Base-by-base conservation (phyloP, 2,797 vertebrate species). In the Benthosema pterotum region DNA sequence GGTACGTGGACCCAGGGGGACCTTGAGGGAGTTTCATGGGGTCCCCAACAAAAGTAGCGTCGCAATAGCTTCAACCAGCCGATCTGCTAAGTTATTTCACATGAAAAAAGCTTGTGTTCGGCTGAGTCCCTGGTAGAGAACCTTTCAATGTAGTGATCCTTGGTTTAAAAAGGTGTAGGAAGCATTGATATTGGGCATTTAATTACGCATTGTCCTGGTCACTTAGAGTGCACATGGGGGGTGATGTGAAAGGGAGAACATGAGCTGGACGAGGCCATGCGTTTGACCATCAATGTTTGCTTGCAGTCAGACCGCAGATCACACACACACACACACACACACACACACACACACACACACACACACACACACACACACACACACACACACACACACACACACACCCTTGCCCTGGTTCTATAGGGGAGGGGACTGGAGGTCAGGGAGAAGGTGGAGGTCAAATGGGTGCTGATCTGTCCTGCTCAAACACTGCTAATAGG, bases 401-500 rank as follows among this genome's bases (percentile, higher is more conserved):
- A 79, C 78, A 78, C 58, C 80, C 72, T 75, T 60, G 69, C 82
- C 85, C n/a, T n/a, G n/a, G n/a, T n/a, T n/a, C n/a, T n/a, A n/a
- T 86, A 6, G 25, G 85, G 78, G 92, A 91, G 60, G 72, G 66
- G 68, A 75, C 69, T 91, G 28, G 91, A 93, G 93, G 92, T 93
- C 92, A 92, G 89, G 85, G 90, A 92, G 91, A 93, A 93, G 92
- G 92, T 92, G 87, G 93, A 92, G 92, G 92, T 92, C 91, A 93
- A 91, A 92, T 91, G 87, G 87, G 83, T 80, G 74, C 74, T 82
- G 83, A 88, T 88, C 88, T 75, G 88, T 84, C 78, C 71, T 72
- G 52, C 68, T 80, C 81, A 86, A 82, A 86, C 72, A 79, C 80
- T 69, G 74, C 85, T 93, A 93, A 93, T 92, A 79, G 83, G 87